phyloP scores from a whole-genome alignment of 2,113 vertebrate genomes.

The Corynorhinus townsendii region DNA sequence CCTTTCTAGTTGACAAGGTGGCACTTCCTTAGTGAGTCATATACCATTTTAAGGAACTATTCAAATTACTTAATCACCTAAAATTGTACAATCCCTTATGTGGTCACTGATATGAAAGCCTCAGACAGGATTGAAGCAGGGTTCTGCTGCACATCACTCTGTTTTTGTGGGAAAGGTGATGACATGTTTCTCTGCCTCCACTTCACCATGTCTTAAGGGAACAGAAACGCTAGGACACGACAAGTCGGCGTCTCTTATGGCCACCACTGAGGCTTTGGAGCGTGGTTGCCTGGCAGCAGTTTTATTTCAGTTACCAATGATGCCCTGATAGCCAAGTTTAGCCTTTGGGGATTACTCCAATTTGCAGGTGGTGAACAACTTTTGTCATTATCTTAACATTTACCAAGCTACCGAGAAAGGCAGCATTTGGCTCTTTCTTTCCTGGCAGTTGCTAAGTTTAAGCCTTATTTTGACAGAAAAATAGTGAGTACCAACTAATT shows the following conservation, averaged over 20 bases:
- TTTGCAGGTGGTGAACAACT: not conserved
- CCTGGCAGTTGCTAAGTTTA: slow-evolving; percentile 27
- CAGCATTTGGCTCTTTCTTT: not conserved
- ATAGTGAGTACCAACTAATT: not conserved
- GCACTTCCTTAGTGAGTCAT: slow-evolving; percentile 11
- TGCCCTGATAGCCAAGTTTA: not conserved
- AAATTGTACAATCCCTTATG: not conserved
- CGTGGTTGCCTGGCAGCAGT: slow-evolving; percentile 58
- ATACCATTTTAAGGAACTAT: not conserved
- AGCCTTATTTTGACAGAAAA: slow-evolving; percentile 57
- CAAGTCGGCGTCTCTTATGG: not conserved
- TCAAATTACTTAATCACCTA: not conserved
- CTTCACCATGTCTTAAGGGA: slow-evolving; percentile 35
- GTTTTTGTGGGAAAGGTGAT: not conserved
- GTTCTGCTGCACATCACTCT: not conserved
- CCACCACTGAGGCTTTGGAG: slow-evolving; percentile 23
- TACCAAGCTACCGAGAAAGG: slow-evolving; percentile 26
- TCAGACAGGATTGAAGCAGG: not conserved
- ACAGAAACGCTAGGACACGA: not conserved
- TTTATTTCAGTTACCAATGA: slow-evolving; percentile 1
- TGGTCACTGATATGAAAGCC: not conserved
- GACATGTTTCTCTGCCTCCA: not conserved
- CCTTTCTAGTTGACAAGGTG: not conserved
- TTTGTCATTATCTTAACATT: not conserved
- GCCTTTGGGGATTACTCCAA: slow-evolving; percentile 39